Base-by-base conservation (phyloP, 92 coral and sea anemone species). In the Phenganax marumi region DNA sequence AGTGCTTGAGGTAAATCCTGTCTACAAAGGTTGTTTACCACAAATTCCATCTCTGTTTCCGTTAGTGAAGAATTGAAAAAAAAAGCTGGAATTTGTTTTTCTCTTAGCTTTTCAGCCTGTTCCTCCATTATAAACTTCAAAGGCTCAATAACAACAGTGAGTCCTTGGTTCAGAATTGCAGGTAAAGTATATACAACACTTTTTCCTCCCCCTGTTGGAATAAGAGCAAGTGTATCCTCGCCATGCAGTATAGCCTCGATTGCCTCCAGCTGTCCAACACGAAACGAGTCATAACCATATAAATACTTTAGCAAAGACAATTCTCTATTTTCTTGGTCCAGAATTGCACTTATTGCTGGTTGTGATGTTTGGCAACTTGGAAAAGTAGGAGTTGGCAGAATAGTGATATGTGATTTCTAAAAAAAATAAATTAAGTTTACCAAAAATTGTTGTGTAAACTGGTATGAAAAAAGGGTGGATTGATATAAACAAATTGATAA, bases 101-200 rank as follows among this genome's bases (percentile, higher is more conserved):
- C 72, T 68, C 88, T 68, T 48, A 85, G 64, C 53, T 23, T 47
- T 54, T 63, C 76, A 3, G 58, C 84, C 53, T 78, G 88, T 54
- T 85, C 70, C 69, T 77, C 88, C 88, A 85, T 85, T 52, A 78
- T 51, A 79, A 85, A 79, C 62, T 85, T 85, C 0, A 85, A 74
- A 49, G 88, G 80, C 24, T 85, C 71, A 8, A 85, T 71, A 10
- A 85, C 47, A 39, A 85, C 72, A 17, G 85, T 79, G 21, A 85
- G 39, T 18, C 88, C 88, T 72, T 48, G 77, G 8, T 49, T 72
- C 14, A 72, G n/a, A 19, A 49, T 52, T 49, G 56, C 57, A 72
- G 77, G 18, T 16, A 72, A 12, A 16, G 25, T 33, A 50, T 72
- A 72, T 7, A 72, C 17, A 1, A 21, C 50, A 33, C 77, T 72